Conservation (phyloP, 2,888 invertebrate genomes). For the Eumacrocentrus americanus region DNA sequence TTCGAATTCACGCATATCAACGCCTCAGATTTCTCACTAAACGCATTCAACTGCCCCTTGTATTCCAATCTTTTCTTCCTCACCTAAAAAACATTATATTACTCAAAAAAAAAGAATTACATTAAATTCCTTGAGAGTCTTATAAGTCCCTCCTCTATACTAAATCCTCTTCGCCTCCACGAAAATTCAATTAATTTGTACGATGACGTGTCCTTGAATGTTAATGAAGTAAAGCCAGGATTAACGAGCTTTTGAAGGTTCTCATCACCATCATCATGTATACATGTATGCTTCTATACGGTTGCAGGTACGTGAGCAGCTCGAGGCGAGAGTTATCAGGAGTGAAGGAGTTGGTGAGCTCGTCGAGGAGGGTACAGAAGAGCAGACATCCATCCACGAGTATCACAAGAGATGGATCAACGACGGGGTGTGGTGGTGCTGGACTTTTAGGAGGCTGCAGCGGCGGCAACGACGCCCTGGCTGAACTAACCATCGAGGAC, state of each 20-base stretch:
- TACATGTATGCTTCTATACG: background rate
- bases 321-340: conserved; percentile 54
- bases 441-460: conserved; percentile 55
- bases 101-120: no score
- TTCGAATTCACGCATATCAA: no score
- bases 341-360: conserved; percentile 54
- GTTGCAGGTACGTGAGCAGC: conserved; percentile 51
- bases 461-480: conserved; percentile 58
- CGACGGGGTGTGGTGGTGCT: conserved; percentile 36
- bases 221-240: conserved; percentile 10
- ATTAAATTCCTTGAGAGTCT: no score
- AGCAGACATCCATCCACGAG: conserved; percentile 46
- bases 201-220: background rate
- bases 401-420: conserved; percentile 50
- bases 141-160: no score
- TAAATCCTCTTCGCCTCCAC: background rate
- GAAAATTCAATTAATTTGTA: conserved; percentile 2
- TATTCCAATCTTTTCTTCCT: no score
- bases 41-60: no score
- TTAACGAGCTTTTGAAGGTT: conserved; percentile 6
- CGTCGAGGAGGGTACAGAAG: conserved; percentile 53
- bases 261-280: background rate
- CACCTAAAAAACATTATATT: no score
- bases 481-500: conserved; percentile 58
- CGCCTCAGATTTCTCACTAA: no score